Evolutionary conservation across 37 sponge, comb jelly and placozoan species (phyloP), one percentile per base, ranked within the genome.

Genomic region (Bolinopsis microptera): DNA sequence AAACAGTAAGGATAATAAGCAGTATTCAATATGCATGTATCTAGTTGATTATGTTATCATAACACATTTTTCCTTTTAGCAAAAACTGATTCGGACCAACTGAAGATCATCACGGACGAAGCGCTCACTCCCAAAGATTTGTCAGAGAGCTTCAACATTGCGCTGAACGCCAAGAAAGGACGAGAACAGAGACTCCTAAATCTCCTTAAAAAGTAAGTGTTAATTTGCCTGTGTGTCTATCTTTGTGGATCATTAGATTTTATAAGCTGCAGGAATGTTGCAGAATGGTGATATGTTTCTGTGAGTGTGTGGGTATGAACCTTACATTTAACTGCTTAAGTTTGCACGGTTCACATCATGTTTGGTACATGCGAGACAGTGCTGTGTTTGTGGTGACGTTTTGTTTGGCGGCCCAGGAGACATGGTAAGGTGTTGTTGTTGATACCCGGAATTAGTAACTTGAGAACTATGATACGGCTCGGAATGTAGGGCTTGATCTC

Each of bases 171-270:
- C 30, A 80, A 80, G 82, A 80, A 80, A 37, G 82, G 31, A 16
- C 35, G 82, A 30, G 82, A 80, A 34, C 35, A 80, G 23, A 33
- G 37, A 33, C 82, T 80, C 37, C 5, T 35, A 22, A 30, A 33
- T 22, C 37, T 80, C 23, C 82, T 80, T 37, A 80, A 80, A 22
- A 80, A 80, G 82, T 80, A 3, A 80, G 82, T 72, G 31, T 72
- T 72, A 72, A 72, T n/a, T 72, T 67, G 18, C 5, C 5, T 72
- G 13, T 72, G 3, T 8, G 75, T 26, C 16, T 72, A 28, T 72
- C 75, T 26, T n/a, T 23, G 13, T 22, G 24, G 75, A 26, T 72
- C 75, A 22, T 13, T 22, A 67, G 18, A 67, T 67, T 13, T 67
- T 21, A 22, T n/a, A n/a, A n/a, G n/a, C n/a, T n/a, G n/a, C n/a